These are phyloP conservation scores for Athalia rosae DNA, from an alignment of 2,888 invertebrate genomes.

Conservation along the genomic window DNA sequence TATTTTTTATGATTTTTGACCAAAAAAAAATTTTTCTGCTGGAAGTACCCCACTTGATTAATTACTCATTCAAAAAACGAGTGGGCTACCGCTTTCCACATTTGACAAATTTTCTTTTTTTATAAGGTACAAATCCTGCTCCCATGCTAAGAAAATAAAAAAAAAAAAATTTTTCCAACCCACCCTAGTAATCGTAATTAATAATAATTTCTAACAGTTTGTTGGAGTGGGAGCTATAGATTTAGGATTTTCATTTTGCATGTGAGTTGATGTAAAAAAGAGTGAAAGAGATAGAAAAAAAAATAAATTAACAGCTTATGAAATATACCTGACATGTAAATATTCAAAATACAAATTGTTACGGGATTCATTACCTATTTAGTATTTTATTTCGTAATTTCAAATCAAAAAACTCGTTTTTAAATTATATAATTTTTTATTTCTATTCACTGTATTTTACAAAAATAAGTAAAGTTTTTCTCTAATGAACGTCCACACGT, in stretches of 20 bases:
- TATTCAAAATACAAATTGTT: conserved; percentile 29
- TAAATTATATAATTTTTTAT: background rate
- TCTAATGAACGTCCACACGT: no score
- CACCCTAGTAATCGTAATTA: no score
- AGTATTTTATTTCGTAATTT: background rate
- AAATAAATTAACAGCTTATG: background rate
- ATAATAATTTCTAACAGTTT: background rate
- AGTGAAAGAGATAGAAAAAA: background rate
- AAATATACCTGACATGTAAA: conserved; percentile 18
- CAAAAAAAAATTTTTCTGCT: no score
- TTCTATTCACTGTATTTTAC: background rate
- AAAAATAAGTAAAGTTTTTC: no score
- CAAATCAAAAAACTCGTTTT: background rate
- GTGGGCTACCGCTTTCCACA: no score
- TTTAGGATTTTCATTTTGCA: conserved; percentile 6
- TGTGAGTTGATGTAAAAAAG: background rate
- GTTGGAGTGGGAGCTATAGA: conserved; percentile 1
- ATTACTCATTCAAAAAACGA: background rate
- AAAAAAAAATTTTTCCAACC: no score
- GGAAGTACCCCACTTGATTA: no score
- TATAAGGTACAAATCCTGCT: no score
- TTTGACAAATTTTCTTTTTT: no score
- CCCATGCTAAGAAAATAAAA: no score
- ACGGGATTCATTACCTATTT: conserved; percentile 12
- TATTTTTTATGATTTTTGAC: no score